phyloP scores from a whole-genome alignment of 23 tunicate species.

The Oikopleura albicans region DNA sequence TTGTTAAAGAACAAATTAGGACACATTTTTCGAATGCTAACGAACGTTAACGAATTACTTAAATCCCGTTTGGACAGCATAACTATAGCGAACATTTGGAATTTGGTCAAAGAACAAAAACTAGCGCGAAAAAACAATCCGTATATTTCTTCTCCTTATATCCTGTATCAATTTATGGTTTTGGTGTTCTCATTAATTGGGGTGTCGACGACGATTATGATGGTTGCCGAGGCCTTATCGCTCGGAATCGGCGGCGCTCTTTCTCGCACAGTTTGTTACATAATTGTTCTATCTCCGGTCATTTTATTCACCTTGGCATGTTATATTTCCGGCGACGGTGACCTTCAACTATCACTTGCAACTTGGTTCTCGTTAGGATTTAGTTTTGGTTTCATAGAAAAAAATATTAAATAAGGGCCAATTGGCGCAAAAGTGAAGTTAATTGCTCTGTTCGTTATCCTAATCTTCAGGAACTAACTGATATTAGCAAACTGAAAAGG shows the following conservation, averaged over 20 bases:
- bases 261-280: background rate
- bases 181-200: background rate
- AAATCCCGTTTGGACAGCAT: no score
- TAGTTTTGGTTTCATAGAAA: no score
- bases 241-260: conserved; percentile 12
- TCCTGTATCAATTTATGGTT: conserved; percentile 34
- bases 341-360: background rate
- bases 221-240: conserved; percentile 13
- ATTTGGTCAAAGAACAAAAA: conserved; percentile 48
- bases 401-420: no score
- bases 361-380: background rate
- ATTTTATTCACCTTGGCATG: background rate
- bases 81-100: conserved; percentile 83
- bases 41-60: no score
- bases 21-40: no score
- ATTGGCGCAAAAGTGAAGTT: no score
- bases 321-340: background rate
- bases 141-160: conserved; percentile 77
- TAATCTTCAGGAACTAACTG: no score
- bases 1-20: no score
- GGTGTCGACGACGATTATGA: conserved; percentile 9
- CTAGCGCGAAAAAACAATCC: conserved; percentile 57
- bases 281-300: background rate
- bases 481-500: no score
- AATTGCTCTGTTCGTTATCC: no score